Conservation (phyloP, 37 sponge, comb jelly and placozoan genomes). For the Eunapius fragilis region DNA sequence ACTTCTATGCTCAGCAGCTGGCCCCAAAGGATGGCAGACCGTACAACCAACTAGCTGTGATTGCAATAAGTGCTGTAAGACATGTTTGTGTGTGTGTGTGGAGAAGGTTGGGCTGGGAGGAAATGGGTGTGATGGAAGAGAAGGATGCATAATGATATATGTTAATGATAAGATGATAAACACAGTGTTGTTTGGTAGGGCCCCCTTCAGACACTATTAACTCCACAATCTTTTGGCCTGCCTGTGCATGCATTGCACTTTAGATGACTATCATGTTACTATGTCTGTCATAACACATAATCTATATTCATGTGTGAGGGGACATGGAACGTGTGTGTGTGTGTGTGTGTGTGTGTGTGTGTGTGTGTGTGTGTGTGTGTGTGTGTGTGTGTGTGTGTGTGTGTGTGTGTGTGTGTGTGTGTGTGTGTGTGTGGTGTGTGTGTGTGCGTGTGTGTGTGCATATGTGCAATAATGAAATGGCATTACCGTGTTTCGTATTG, state of each 20-base stretch:
- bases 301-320: too few species aligned
- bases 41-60: conserved; percentile 87
- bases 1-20: conserved; percentile 71
- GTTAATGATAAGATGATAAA: not conserved
- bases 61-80: conserved; percentile 74
- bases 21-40: conserved; percentile 80
- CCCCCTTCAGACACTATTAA: not conserved
- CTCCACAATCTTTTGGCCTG: not conserved
- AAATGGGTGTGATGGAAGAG: not conserved
- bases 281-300: too few species aligned
- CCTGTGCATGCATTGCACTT: not conserved
- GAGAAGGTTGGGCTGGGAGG: not conserved
- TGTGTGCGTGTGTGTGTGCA: too few species aligned
- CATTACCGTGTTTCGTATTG: not conserved
- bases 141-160: not conserved
- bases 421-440: too few species aligned
- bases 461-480: too few species aligned
- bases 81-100: conserved; percentile 12
- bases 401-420: too few species aligned
- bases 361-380: too few species aligned
- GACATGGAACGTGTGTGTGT: too few species aligned
- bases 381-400: too few species aligned
- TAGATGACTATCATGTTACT: too few species aligned
- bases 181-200: not conserved
- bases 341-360: too few species aligned